Evolutionary conservation across 2,888 invertebrate genomes (phyloP), one percentile per base, ranked within the genome.

Genomic region (Ormyrus labotus): DNA sequence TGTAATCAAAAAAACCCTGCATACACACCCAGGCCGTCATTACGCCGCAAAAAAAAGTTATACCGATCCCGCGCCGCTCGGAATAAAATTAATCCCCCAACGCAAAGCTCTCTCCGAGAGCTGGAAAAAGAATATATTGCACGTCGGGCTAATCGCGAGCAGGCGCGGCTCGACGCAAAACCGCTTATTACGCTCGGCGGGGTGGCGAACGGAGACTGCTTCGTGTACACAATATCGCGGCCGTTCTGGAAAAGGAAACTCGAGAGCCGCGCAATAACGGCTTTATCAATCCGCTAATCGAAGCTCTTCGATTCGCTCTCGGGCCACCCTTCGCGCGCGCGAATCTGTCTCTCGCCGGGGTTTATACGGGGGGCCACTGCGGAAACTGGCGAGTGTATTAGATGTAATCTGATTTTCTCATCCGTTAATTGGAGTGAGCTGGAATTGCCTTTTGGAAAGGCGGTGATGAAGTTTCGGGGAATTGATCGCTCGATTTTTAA

Each of bases 221-320:
- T 45, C 34, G 65, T 7, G n/a, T 45, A 6, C 11, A 47, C n/a
- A 45, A 5, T 67, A 8, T 11, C 45, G 63, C 60, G 19, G 51
- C n/a, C 45, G 34, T 74, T 53, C 50, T 47, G 13, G 8, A 75
- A 68, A 67, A 75, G 65, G 34, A 74, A 74, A 67, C 74, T 47
- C 19, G 51, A 60, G 48, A 0, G 60, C 19, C 19, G 3, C 65
- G 65, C 71, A 71, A 71, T 71, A 53, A 65, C 53, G 68, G 68
- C 13, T 19, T 79, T 73, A 68, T 73, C 57, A 73, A 73, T 73
- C 68, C 67, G 65, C n/a, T 79, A 73, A 73, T 73, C 73, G 73
- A 55, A 64, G 55, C 65, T 61, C 65, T 61, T 48, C 63, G 51
- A 78, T 78, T 80, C 63, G 72, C 78, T 58, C n/a, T 68, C 58